phyloP scores from a whole-genome alignment of 2,888 invertebrate species.

The Amphimallon solstitiale region DNA sequence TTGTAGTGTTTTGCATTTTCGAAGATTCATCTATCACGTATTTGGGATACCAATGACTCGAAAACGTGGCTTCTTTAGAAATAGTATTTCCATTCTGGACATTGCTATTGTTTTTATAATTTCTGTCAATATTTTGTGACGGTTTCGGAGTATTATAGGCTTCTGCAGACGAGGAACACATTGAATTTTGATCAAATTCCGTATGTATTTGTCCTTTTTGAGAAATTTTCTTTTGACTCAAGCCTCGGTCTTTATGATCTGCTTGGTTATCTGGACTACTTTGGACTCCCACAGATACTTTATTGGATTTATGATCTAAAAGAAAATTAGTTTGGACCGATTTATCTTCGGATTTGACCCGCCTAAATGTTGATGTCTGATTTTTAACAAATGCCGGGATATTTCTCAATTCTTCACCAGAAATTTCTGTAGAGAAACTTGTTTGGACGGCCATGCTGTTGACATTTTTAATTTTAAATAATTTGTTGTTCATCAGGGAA shows the following conservation, averaged over 20 bases:
- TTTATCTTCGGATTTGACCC: slow-evolving; percentile 18
- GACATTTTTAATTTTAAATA: neutral
- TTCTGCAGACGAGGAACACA: neutral
- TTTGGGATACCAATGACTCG: slow-evolving; percentile 23
- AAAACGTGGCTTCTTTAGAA: slow-evolving; percentile 10
- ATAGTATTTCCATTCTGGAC: neutral
- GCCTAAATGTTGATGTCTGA: neutral
- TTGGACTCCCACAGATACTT: neutral
- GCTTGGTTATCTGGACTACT: too few species aligned
- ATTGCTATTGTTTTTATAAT: neutral
- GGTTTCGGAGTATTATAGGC: too few species aligned
- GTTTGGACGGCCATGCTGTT: neutral
- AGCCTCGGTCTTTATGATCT: too few species aligned
- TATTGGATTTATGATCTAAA: neutral
- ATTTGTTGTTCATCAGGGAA: slow-evolving; percentile 21
- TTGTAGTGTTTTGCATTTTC: neutral
- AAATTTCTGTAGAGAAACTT: neutral
- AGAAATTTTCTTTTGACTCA: neutral
- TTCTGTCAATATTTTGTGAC: neutral
- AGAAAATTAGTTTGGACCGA: slow-evolving; percentile 14
- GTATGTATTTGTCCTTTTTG: neutral
- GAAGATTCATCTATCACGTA: neutral
- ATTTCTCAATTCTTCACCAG: neutral
- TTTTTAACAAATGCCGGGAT: neutral
- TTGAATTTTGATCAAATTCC: neutral